Base-by-base conservation (phyloP, 1,140 invertebrate species). In the Chlorops oryzae region DNA sequence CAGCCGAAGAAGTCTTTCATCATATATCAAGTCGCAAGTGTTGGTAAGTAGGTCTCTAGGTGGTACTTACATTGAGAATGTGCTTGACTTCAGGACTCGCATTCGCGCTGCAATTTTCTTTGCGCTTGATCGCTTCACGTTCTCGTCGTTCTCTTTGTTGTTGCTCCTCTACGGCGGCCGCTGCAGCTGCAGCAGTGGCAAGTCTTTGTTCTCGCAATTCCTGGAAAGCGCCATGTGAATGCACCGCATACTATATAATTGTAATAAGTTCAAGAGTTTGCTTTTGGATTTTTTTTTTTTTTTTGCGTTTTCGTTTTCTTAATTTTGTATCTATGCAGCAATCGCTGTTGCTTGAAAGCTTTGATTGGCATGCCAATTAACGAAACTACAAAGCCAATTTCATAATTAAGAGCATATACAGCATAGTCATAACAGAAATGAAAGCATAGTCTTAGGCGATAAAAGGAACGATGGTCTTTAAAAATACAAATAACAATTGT, bases 81-180 rank as follows among this genome's bases (percentile, higher is more conserved):
- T 93, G 90, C 74, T 97, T 97, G 57, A 98, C 94, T 75, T 96
- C 92, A 12, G 88, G 87, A 48, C 92, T 96, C 35, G 93, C 92
- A 55, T 94, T 86, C 18, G 93, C 93, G 77, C 92, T 95, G 75
- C 93, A 89, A 74, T 93, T 90, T 68, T 93, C 94, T 73, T 95
- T 93, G 57, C 89, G 85, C 43, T 44, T 89, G 80, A 65, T 93
- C 87, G 59, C 82, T 75, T 50, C 82, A 73, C 72, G 89, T 82
- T 61, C 85, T 71, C 65, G 84, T 73, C 61, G 83, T 77, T 50
- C 80, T 60, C 62, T 88, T 74, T 70, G 82, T 73, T 65, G 58
- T 45, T 64, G 66, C 15, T 72, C 67, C 47, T 72, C 67, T 46
- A 75, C 76, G 38, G 73, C 59, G 17, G 73, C 75, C 24, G 73